Conservation (phyloP, 2,888 invertebrate genomes). For the Philereme vetulata region DNA sequence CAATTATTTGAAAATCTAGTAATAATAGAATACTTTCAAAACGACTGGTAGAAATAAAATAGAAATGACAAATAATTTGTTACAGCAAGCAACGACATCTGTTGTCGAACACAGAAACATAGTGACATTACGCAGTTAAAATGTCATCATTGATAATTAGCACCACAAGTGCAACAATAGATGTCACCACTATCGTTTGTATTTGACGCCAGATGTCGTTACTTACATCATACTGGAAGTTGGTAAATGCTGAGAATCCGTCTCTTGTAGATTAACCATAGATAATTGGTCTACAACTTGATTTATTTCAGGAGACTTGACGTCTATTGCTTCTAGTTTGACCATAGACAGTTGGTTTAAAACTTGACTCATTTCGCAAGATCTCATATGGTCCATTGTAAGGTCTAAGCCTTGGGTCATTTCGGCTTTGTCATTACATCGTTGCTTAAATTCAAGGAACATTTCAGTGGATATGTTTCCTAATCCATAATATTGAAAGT, state of each 20-base stretch:
- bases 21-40: not conserved
- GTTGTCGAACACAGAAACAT: conserved; percentile 38
- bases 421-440: conserved; percentile 2
- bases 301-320: conserved; percentile 7
- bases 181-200: conserved; percentile 37
- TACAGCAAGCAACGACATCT: conserved; percentile 38
- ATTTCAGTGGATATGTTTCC: conserved; percentile 7
- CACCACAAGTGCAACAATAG: conserved; percentile 27
- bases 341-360: conserved; percentile 12
- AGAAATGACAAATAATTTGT: conserved; percentile 7
- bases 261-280: conserved; percentile 13
- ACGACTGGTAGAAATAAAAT: conserved; percentile 2
- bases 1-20: not conserved
- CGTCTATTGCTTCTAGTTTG: conserved; percentile 8
- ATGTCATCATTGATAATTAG: conserved; percentile 2
- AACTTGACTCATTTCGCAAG: conserved; percentile 10
- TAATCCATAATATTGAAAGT: conserved; percentile 7
- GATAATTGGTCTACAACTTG: conserved; percentile 3
- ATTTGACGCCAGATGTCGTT: conserved; percentile 41
- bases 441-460: conserved; percentile 9
- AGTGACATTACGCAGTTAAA: conserved; percentile 32
- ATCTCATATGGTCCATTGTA: conserved; percentile 11
- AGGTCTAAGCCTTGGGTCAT: conserved; percentile 3
- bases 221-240: conserved; percentile 34
- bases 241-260: conserved; percentile 26